Evolutionary conservation across 1,140 invertebrate genomes (phyloP).

Genomic region (Drosophila tropicalis): DNA sequence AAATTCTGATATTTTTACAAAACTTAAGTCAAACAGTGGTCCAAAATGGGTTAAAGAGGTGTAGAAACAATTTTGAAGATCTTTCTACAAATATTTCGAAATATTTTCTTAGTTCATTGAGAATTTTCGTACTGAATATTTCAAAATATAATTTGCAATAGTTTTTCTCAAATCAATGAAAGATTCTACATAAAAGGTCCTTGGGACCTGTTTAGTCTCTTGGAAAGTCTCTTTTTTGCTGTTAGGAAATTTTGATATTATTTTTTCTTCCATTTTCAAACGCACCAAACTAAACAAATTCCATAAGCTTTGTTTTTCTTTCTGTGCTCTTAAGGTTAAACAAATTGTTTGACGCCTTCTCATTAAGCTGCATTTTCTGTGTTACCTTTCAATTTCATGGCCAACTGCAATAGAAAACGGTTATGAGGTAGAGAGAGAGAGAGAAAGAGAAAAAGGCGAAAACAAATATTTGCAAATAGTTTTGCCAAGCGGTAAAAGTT

Average conservation of each 20-base stretch:
- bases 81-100: too few species aligned
- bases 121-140: too few species aligned
- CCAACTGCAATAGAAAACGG: conserved; percentile 3
- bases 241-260: background rate
- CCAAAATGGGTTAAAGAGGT: too few species aligned
- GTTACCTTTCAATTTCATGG: background rate
- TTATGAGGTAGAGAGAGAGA: background rate
- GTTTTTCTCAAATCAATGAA: too few species aligned
- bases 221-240: too few species aligned
- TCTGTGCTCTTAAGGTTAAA: conserved; percentile 49
- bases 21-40: too few species aligned
- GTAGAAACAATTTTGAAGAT: too few species aligned
- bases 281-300: conserved; percentile 41
- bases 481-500: conserved; percentile 62
- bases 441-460: conserved; percentile 45
- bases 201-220: too few species aligned
- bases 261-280: conserved; percentile 12
- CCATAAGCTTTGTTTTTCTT: background rate
- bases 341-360: conserved; percentile 75
- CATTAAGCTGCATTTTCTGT: conserved; percentile 50
- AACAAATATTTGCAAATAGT: conserved; percentile 77
- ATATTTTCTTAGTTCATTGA: too few species aligned
- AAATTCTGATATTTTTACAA: too few species aligned
- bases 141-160: too few species aligned
- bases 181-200: too few species aligned